Base-by-base conservation (phyloP, 2,888 invertebrate species). In the Lucinisca nassula region DNA sequence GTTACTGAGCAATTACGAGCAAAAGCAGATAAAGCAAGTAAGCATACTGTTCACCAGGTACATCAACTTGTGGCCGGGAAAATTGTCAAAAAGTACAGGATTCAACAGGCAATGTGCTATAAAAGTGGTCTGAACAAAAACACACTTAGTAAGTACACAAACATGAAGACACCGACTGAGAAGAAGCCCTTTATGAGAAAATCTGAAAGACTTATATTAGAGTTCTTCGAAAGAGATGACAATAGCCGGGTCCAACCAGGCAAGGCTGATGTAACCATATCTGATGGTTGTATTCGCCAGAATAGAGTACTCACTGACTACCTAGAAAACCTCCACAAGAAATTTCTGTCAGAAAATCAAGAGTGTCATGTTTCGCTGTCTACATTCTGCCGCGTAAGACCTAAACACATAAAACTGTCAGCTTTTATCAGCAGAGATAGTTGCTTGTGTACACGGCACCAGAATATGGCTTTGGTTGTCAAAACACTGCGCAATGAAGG, bases 261-360 rank as follows among this genome's bases (percentile, higher is more conserved):
- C 21, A 86, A 90, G 51, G 81, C 49, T 37, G 85, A 90, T 77
- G 49, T 78, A 10, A 61, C 77, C 40, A 88, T 85, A 58, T 77
- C 79, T 35, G 79, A 77, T n/a, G 37, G 14, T n/a, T n/a, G n/a
- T n/a, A n/a, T n/a, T n/a, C n/a, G n/a, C n/a, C 82, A 89, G 32
- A 87, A 84, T 55, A 40, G 85, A 17, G 79, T 90, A 0, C 38
- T 90, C 12, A 85, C 82, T 72, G 90, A 88, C 61, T 88, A 80
- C 40, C 75, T 85, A 83, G 73, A 83, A 40, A 85, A 76, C 40
- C 51, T 85, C 3, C 90, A 88, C 45, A 21, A 45, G 21, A 85
- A 88, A 77, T 85, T 88, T 58, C 32, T 30, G 17, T 45, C 87
- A 10, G 85, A 85, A 51, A 17, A 55, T 0, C n/a, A n/a, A n/a